A percentile compares a stretch with the other conserved stretches of the same genome.
phyloP scores from a whole-genome alignment of 2,888 invertebrate species.

The Dexiosoma caninum region DNA sequence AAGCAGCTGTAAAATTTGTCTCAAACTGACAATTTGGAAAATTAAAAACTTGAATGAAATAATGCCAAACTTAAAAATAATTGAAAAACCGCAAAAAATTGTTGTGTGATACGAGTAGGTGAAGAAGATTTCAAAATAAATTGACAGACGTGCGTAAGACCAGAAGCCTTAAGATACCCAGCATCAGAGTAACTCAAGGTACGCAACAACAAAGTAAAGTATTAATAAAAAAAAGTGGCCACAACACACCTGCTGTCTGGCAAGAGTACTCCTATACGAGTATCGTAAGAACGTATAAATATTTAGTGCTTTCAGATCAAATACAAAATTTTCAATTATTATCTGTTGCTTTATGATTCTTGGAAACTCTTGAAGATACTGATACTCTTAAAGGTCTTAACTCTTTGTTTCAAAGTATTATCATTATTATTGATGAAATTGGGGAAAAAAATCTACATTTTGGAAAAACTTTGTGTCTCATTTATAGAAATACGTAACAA shows the following conservation, averaged over 20 bases:
- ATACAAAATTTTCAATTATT: neutral
- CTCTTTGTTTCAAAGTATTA: too few relatives aligned
- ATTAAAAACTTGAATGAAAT: conserved; percentile 7
- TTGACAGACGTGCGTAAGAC: conserved; percentile 55
- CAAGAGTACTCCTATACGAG: neutral
- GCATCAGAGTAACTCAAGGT: conserved; percentile 2
- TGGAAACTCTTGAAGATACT: neutral
- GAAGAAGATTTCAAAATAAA: conserved; percentile 43
- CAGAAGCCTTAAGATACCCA: too few relatives aligned
- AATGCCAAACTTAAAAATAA: conserved; percentile 37
- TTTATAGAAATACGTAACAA: neutral
- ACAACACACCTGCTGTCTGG: conserved; percentile 41
- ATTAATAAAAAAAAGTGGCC: neutral
- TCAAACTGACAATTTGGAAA: neutral
- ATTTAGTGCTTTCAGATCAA: neutral
- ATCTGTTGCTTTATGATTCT: conserved; percentile 6
- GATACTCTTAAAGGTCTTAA: too few relatives aligned
- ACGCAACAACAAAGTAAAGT: neutral
- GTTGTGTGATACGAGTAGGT: conserved; percentile 4
- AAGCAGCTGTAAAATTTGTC: conserved; percentile 33
- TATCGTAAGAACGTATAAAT: neutral
- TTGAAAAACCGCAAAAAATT: conserved; percentile 44
- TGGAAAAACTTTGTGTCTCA: neutral
- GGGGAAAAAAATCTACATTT: neutral
- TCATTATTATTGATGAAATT: too few relatives aligned